A percentile compares a stretch with the other conserved stretches of the same genome.
Conservation (phyloP, 35 echinoderm and acorn worm genomes). For the Eucidaris tribuloides region DNA sequence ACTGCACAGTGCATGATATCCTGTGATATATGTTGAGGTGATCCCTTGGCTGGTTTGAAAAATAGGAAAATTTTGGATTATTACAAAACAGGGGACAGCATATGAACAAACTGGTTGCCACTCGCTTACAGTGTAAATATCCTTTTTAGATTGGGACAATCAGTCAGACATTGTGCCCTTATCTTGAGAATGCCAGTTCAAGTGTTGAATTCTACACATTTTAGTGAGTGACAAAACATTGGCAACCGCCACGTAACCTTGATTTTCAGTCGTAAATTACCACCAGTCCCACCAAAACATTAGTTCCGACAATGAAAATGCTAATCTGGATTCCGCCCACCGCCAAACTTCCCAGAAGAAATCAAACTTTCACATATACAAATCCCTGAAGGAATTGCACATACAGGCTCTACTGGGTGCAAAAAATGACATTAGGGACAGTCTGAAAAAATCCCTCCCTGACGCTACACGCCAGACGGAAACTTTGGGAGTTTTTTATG, state of each 20-base stretch:
- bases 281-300: background rate
- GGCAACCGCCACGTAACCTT: background rate
- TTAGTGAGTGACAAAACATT: background rate
- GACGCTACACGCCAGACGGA: background rate
- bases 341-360: background rate
- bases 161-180: background rate
- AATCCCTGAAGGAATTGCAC: slow-evolving; percentile 30
- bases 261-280: slow-evolving; percentile 6
- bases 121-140: background rate
- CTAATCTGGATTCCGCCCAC: slow-evolving; percentile 24
- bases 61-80: slow-evolving; percentile 13
- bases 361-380: slow-evolving; percentile 8
- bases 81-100: background rate
- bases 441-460: background rate
- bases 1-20: no score
- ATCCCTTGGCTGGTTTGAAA: slow-evolving; percentile 2
- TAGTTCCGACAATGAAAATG: background rate
- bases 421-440: slow-evolving; percentile 34
- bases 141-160: background rate
- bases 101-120: background rate
- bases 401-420: slow-evolving; percentile 4
- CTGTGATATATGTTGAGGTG: slow-evolving; percentile 36
- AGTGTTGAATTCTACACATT: slow-evolving; percentile 20
- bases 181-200: slow-evolving; percentile 18
- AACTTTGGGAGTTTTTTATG: no score